Conservation (phyloP, 1,140 invertebrate genomes). For the Lasioglossum albipes region DNA sequence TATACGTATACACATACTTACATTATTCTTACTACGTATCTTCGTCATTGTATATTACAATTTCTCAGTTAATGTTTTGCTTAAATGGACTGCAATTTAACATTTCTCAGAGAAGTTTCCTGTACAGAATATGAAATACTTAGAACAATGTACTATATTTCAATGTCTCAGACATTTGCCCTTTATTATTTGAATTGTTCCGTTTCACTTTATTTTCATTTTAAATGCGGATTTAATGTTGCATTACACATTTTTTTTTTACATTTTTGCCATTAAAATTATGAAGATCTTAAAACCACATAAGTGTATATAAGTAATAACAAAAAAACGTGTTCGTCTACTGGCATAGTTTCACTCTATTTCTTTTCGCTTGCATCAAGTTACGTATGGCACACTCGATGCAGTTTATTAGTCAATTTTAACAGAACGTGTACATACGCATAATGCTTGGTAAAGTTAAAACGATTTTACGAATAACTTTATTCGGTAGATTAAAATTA, state of each 20-base stretch:
- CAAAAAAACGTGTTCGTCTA: slow-evolving; percentile 34
- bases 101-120: slow-evolving; percentile 43
- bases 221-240: slow-evolving; percentile 58
- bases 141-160: slow-evolving; percentile 44
- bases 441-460: slow-evolving; percentile 34
- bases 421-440: slow-evolving; percentile 17
- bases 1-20: slow-evolving; percentile 67
- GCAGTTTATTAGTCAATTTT: neutral
- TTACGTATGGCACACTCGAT: slow-evolving; percentile 20
- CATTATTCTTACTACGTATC: slow-evolving; percentile 36
- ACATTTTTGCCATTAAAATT: slow-evolving; percentile 17
- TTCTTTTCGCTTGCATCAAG: slow-evolving; percentile 20
- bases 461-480: slow-evolving; percentile 30
- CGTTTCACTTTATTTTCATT: slow-evolving; percentile 35
- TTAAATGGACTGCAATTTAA: slow-evolving; percentile 51
- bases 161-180: slow-evolving; percentile 67
- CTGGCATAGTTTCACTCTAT: slow-evolving; percentile 18
- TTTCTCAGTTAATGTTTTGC: slow-evolving; percentile 44
- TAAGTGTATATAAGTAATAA: slow-evolving; percentile 31
- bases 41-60: slow-evolving; percentile 52
- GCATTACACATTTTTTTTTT: slow-evolving; percentile 31
- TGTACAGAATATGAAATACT: slow-evolving; percentile 50
- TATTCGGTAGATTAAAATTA: slow-evolving; percentile 37
- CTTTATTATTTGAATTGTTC: slow-evolving; percentile 58
- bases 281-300: slow-evolving; percentile 25